These are phyloP conservation scores for Habropoda laboriosa DNA, from an alignment of 1,140 invertebrate species.

Conservation along the genomic window DNA sequence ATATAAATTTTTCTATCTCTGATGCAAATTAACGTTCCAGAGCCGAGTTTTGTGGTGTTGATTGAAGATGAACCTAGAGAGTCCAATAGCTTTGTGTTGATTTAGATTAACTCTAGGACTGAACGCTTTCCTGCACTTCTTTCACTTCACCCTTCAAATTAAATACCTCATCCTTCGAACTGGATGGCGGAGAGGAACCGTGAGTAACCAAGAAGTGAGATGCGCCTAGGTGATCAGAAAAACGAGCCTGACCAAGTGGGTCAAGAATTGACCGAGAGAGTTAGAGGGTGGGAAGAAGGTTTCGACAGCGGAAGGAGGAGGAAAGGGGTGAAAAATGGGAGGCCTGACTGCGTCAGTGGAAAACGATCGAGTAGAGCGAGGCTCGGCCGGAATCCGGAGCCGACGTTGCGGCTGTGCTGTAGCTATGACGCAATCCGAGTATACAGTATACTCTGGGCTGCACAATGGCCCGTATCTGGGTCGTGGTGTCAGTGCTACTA, in stretches of 20 bases:
- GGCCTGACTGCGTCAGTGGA: conserved; percentile 38
- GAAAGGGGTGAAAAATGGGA: conserved; percentile 33
- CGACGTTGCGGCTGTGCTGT: conserved; percentile 46
- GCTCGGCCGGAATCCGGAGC: conserved; percentile 36
- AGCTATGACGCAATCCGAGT: conserved; percentile 46
- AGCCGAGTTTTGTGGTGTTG: too few relatives aligned
- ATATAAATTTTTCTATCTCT: too few relatives aligned
- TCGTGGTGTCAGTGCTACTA: conserved; percentile 75
- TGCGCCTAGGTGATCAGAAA: background rate
- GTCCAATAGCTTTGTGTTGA: too few relatives aligned
- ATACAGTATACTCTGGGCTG: conserved; percentile 65
- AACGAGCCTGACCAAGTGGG: background rate
- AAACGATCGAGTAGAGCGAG: conserved; percentile 41
- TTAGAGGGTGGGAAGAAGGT: background rate
- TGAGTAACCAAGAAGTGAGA: too few relatives aligned
- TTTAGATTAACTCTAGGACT: too few relatives aligned
- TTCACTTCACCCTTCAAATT: too few relatives aligned
- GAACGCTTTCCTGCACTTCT: too few relatives aligned
- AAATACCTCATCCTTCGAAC: too few relatives aligned
- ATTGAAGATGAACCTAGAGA: too few relatives aligned
- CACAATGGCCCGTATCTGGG: conserved; percentile 76
- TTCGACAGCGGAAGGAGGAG: background rate
- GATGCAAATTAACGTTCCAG: too few relatives aligned
- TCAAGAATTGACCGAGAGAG: conserved; percentile 26
- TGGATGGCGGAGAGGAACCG: too few relatives aligned